phyloP scores from a whole-genome alignment of 92 coral and sea anemone species.

The Actinernus sp. region DNA sequence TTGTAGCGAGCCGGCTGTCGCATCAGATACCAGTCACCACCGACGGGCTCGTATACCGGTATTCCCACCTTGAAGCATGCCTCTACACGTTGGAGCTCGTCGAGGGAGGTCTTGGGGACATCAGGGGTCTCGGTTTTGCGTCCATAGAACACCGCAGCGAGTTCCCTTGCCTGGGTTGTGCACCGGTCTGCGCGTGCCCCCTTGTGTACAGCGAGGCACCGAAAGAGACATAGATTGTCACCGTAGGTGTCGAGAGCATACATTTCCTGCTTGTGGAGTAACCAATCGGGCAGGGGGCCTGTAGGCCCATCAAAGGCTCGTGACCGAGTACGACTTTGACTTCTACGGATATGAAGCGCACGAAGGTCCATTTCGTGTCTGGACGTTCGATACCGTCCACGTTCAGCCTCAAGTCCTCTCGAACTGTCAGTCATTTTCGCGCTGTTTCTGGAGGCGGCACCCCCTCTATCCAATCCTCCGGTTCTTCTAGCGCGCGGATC shows the following conservation, averaged over 20 bases:
- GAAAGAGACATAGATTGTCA: conserved; percentile 25
- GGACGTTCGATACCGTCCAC: conserved; percentile 6
- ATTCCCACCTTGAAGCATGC: background rate
- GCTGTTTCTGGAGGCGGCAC: no score
- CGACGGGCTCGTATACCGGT: background rate
- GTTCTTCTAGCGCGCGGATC: background rate
- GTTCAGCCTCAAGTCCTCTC: conserved; percentile 3
- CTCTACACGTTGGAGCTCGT: background rate
- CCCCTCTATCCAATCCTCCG: no score
- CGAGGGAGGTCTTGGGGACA: background rate
- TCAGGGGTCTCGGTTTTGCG: background rate
- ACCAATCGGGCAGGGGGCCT: conserved; percentile 27
- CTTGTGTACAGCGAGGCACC: conserved; percentile 25
- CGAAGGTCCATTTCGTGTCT: no score
- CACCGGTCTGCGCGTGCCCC: no score
- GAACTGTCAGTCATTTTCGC: background rate
- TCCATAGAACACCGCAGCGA: background rate
- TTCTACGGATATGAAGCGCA: background rate
- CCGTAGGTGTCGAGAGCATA: conserved; percentile 1
- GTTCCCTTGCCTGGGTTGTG: background rate
- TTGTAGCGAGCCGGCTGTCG: no score
- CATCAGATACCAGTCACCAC: background rate
- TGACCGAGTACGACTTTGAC: background rate
- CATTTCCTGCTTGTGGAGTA: conserved; percentile 3
- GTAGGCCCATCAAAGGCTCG: conserved; percentile 10